Evolutionary conservation across 2,113 vertebrate genomes (phyloP).

Genomic region (Pycnonotus jocosus): DNA sequence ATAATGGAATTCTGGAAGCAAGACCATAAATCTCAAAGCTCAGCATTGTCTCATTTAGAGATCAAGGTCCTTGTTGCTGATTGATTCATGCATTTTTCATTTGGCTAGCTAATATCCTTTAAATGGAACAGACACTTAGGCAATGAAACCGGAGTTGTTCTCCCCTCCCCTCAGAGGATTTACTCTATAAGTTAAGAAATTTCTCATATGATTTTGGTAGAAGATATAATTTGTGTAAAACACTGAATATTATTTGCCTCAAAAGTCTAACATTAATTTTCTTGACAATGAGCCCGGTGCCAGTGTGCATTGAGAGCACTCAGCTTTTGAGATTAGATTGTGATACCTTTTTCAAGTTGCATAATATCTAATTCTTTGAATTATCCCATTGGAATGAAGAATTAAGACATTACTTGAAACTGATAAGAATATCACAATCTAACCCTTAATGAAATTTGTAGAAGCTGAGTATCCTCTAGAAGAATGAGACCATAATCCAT

Average conservation of each 20-base stretch:
- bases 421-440: background rate
- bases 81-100: constrained; percentile 64
- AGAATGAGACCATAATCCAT: background rate
- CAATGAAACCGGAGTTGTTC: constrained; percentile 29
- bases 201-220: background rate
- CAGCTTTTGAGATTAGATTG: background rate
- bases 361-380: background rate
- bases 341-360: background rate
- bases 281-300: background rate
- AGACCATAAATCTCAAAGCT: constrained; percentile 69
- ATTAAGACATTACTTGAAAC: background rate
- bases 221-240: background rate
- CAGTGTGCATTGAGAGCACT: background rate
- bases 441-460: background rate
- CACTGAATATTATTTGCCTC: background rate
- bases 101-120: constrained; percentile 69
- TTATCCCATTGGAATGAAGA: constrained; percentile 2
- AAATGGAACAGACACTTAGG: constrained; percentile 57
- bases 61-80: constrained; percentile 51
- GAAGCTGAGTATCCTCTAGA: background rate
- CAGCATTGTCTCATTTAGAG: constrained; percentile 53
- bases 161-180: background rate
- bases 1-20: constrained; percentile 70
- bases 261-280: background rate
- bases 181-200: background rate